Evolutionary conservation across 2,888 invertebrate species (phyloP).

Genomic region (Baronia brevicornis): DNA sequence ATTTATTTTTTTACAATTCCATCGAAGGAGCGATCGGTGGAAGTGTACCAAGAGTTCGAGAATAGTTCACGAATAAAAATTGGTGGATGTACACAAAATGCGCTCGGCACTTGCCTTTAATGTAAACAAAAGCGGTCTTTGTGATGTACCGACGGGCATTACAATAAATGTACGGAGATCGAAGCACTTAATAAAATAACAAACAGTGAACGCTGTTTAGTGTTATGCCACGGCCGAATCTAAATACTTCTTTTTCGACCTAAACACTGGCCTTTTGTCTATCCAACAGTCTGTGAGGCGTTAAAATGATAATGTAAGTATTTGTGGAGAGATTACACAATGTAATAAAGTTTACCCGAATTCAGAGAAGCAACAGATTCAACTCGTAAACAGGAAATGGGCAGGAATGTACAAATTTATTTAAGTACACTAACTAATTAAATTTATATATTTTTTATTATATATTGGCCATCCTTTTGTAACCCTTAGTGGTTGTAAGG

Average conservation of each 20-base stretch:
- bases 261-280: slow-evolving; percentile 64
- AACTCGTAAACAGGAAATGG: background rate
- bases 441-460: background rate
- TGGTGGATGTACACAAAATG: slow-evolving; percentile 26
- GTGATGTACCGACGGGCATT: slow-evolving; percentile 50
- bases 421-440: background rate
- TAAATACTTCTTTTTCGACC: slow-evolving; percentile 53
- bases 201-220: slow-evolving; percentile 54
- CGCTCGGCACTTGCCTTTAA: slow-evolving; percentile 36
- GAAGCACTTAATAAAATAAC: slow-evolving; percentile 63
- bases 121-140: slow-evolving; percentile 49
- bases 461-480: no score
- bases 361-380: slow-evolving; percentile 3
- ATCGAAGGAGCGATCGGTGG: slow-evolving; percentile 23
- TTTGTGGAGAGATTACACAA: slow-evolving; percentile 10
- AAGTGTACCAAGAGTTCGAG: slow-evolving; percentile 31
- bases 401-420: background rate
- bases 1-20: slow-evolving; percentile 56
- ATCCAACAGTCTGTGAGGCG: slow-evolving; percentile 40
- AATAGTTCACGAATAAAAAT: slow-evolving; percentile 37
- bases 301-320: slow-evolving; percentile 14
- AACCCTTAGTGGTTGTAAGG: no score
- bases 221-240: slow-evolving; percentile 45
- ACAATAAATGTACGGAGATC: slow-evolving; percentile 61
- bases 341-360: no score